Evolutionary conservation across 2,888 invertebrate genomes (phyloP).

Genomic region (Stenodera caucasica): DNA sequence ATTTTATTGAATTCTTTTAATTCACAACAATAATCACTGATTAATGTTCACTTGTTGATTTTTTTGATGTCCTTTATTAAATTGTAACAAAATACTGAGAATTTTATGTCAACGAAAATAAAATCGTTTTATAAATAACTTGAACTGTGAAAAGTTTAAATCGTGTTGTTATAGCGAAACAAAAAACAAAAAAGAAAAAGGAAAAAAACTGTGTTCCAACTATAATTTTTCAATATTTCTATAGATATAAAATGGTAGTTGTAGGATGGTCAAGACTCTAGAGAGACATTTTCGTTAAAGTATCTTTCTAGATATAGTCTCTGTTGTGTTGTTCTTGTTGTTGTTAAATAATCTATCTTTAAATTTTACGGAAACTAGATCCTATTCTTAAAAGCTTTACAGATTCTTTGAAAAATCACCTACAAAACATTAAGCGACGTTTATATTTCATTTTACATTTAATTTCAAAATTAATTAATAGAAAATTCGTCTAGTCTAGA

Average conservation of each 20-base stretch:
- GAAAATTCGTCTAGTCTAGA: too few species aligned
- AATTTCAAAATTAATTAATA: too few species aligned
- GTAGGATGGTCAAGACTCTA: background rate
- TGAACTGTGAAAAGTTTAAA: background rate
- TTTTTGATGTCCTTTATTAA: background rate
- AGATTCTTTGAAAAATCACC: background rate
- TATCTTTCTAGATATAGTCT: background rate
- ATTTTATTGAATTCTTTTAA: background rate
- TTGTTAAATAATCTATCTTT: background rate
- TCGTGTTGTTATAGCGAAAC: background rate
- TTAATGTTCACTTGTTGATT: background rate
- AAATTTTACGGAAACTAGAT: background rate
- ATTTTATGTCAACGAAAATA: slow-evolving; percentile 9
- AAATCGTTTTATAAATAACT: slow-evolving; percentile 1
- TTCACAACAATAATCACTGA: background rate
- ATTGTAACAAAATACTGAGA: background rate
- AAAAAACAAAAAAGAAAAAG: background rate
- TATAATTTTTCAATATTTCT: background rate
- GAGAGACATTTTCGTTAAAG: background rate
- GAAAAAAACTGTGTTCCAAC: background rate
- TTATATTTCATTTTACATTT: background rate
- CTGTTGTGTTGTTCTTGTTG: background rate
- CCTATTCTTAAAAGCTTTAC: slow-evolving; percentile 11
- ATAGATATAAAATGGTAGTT: background rate
- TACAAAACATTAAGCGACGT: background rate